Evolutionary conservation across 2,113 vertebrate species (phyloP), one percentile per base, ranked within the genome.

Genomic region (Prunella fulvescens): DNA sequence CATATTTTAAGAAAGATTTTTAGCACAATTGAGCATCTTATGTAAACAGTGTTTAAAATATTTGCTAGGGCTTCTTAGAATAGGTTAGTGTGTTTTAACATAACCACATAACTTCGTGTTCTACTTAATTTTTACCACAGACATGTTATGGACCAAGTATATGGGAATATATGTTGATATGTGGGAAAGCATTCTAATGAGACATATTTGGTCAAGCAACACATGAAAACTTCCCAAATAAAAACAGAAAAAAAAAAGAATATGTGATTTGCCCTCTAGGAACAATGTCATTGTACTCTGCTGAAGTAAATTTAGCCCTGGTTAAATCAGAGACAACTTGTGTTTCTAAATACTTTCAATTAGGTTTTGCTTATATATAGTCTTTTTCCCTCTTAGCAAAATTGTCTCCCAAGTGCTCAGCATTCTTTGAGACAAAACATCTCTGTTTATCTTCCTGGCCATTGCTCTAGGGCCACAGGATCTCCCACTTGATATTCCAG

Each of bases 21-120:
- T 86, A 79, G 53, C 76, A 60, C 53, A 64, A 15, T 61, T 47
- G 47, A 87, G 37, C 40, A 72, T 84, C 81, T 95, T 95, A 87
- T 74, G 39, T 90, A 92, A 95, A 93, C 76, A 90, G 39, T 19
- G 50, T 61, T 90, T 87, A 66, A 95, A 90, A 93, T 94, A 90
- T 35, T 93, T 83, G 28, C 73, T 70, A 6, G 37, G 26, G 5
- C 81, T 91, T 73, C 84, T 93, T 77, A 78, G 76, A 81, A 86
- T 90, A 80, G 78, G 39, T 61, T 64, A 77, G 48, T 58, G 25
- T 86, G 20, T 81, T 96, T 90, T 48, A 64, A 47, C 44, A 71
- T 42, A 92, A 60, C 26, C 13, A 70, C 37, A 42, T 78, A 66
- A 19, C 28, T 92, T 92, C 80, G 80, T 35, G 19, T 69, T 80